These are phyloP conservation scores for Microcebus ravelobensis DNA, from an alignment of 2,113 vertebrate genomes.

Conservation along the genomic window DNA sequence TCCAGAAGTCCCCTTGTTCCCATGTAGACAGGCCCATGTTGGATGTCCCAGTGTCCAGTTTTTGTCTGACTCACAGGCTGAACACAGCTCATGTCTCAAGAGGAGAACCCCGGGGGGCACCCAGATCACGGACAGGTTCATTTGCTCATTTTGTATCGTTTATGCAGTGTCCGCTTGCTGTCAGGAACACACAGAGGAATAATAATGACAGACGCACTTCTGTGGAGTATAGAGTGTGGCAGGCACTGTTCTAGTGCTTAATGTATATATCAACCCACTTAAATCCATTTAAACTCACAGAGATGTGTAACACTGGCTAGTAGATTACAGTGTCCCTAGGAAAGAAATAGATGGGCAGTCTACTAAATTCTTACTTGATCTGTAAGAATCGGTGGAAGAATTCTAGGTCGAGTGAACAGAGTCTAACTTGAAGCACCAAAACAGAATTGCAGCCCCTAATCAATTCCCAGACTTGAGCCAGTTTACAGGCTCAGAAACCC, in stretches of 20 bases:
- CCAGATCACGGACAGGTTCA: accelerated
- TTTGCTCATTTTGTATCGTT: background rate
- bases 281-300: background rate
- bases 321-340: background rate
- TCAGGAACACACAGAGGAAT: background rate
- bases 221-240: accelerated
- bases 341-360: background rate
- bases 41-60: background rate
- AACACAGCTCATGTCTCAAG: background rate
- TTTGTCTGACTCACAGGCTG: background rate
- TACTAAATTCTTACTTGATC: background rate
- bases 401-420: background rate
- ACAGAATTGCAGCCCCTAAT: background rate
- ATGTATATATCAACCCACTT: background rate
- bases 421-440: background rate
- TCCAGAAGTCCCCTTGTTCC: background rate
- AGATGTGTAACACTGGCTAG: background rate
- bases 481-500: background rate
- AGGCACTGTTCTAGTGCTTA: too few relatives aligned
- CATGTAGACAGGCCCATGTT: background rate
- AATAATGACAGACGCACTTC: background rate
- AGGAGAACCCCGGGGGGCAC: background rate
- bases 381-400: background rate
- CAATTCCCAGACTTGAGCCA: background rate
- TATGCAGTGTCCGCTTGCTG: background rate